Evolutionary conservation across 2,113 vertebrate genomes (phyloP).

Genomic region (Varanus komodoensis): DNA sequence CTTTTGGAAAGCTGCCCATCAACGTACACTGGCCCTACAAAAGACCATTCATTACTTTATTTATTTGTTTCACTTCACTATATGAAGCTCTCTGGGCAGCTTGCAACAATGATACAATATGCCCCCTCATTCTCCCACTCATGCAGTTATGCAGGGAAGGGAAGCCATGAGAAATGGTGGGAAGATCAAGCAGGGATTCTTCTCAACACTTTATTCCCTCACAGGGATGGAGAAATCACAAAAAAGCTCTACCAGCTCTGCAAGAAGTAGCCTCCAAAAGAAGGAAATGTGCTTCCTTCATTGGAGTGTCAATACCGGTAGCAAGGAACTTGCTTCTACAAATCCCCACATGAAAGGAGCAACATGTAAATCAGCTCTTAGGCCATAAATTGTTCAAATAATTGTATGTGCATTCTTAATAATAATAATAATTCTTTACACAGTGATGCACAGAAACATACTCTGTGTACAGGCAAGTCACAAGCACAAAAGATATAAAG

Average conservation of each 20-base stretch:
- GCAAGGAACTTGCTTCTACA: neutral
- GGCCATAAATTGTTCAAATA: neutral
- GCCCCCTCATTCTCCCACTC: too few relatives aligned
- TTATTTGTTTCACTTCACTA: too few relatives aligned
- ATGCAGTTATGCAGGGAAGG: neutral
- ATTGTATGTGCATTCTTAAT: too few relatives aligned
- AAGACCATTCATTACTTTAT: slow-evolving; percentile 9
- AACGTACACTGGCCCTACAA: slow-evolving; percentile 74
- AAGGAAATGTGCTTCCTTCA: neutral
- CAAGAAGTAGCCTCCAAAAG: neutral
- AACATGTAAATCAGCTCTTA: neutral
- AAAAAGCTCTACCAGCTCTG: neutral
- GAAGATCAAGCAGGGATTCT: neutral
- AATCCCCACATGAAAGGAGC: neutral
- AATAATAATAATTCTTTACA: neutral
- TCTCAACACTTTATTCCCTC: neutral
- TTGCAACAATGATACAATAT: neutral
- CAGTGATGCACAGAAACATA: neutral
- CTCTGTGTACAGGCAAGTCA: neutral
- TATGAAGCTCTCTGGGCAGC: too few relatives aligned
- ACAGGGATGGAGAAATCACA: neutral
- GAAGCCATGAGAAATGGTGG: neutral
- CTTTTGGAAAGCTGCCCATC: slow-evolving; percentile 80
- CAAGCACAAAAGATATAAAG: neutral
- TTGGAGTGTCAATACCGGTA: neutral